Conservation (phyloP, 2,888 invertebrate species). For the Synanthedon tipuliformis region DNA sequence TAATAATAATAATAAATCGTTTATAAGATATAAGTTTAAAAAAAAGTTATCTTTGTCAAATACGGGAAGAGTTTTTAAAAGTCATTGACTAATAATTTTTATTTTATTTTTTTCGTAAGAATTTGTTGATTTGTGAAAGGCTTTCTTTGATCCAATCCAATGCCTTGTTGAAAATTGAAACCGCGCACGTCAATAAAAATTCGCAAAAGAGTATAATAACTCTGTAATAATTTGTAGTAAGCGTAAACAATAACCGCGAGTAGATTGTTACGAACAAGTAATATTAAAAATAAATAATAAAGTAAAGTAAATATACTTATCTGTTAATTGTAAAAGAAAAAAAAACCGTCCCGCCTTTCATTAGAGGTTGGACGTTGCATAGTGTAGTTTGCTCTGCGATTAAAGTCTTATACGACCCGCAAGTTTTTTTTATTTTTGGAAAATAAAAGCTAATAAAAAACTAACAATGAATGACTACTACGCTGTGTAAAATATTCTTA, state of each 20-base stretch:
- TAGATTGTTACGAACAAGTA: conserved; percentile 26
- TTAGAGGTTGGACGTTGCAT: conserved; percentile 20
- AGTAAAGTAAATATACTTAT: neutral
- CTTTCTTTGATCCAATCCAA: too few species aligned
- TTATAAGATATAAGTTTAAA: too few species aligned
- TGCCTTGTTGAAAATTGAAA: neutral
- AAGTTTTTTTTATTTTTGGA: neutral
- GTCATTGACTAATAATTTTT: too few species aligned
- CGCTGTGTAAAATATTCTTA: too few species aligned
- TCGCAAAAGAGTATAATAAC: neutral
- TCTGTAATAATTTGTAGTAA: conserved; percentile 35
- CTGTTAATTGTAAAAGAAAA: neutral
- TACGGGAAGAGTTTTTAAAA: too few species aligned
- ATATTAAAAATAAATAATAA: neutral
- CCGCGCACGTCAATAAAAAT: neutral
- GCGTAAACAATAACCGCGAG: conserved; percentile 45
- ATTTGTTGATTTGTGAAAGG: too few species aligned
- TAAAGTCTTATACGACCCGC: conserved; percentile 9
- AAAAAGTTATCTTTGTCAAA: too few species aligned
- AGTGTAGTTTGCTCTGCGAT: conserved; percentile 15
- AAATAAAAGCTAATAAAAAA: too few species aligned
- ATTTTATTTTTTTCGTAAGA: too few species aligned
- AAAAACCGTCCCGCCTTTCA: conserved; percentile 18
- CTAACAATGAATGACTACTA: too few species aligned
- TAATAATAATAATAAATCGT: too few species aligned